Percentiles rank a stretch among this genome's conserved stretches.
These are phyloP conservation scores for Chloropsis cyanopogon DNA, from an alignment of 2,113 vertebrate species.

Conservation along the genomic window DNA sequence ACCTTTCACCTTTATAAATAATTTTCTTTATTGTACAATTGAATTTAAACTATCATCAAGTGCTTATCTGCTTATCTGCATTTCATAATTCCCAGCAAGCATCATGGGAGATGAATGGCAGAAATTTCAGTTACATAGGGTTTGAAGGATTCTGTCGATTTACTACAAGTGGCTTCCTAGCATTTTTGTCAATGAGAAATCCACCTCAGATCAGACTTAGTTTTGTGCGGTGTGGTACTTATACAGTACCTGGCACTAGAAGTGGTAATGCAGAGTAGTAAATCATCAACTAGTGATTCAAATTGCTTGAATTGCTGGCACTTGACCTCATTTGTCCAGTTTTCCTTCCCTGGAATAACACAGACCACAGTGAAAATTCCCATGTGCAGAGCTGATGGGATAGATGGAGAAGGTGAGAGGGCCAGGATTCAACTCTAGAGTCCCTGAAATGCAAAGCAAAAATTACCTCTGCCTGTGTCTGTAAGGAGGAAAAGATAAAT, in stretches of 20 bases:
- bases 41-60: background rate
- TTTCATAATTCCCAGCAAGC: background rate
- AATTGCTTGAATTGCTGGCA: background rate
- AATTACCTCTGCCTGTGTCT: background rate
- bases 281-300: background rate
- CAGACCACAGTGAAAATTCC: background rate
- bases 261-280: background rate
- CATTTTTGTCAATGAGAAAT: background rate
- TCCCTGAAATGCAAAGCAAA: background rate
- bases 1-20: conserved; percentile 4
- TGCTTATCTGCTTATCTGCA: background rate
- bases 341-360: background rate
- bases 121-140: background rate
- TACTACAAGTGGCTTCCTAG: background rate
- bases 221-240: background rate
- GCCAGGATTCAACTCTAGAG: background rate
- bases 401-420: background rate
- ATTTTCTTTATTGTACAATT: background rate
- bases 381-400: background rate
- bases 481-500: background rate
- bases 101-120: background rate
- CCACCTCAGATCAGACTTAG: background rate
- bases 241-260: background rate
- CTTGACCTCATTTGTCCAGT: background rate
- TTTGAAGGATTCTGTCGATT: background rate